Evolutionary conservation across 37 sponge, comb jelly and placozoan genomes (phyloP), one percentile per base, ranked within the genome.

Genomic region (Aphrocallistes beatrix): DNA sequence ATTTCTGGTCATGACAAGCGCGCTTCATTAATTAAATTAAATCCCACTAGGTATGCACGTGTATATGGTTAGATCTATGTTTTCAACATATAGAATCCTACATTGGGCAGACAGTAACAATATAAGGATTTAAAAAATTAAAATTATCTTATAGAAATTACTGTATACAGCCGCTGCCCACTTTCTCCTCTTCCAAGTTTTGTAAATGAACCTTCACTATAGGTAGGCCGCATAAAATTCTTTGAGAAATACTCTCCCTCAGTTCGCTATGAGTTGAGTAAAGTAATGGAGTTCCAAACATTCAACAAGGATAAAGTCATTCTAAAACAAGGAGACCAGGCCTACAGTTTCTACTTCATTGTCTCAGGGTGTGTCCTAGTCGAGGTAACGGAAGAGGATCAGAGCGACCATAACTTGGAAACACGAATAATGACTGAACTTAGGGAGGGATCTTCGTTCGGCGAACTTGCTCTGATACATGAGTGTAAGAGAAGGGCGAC

Each of bases 281-380:
- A 51, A 37, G 84, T 91, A 28, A 51, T 94, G 13, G 81, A 85
- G 50, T 92, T 88, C 45, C 89, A 94, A 42, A 38, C 87, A 1
- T 88, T 86, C 82, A 88, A 94, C 51, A 86, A 85, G 32, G 93
- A 90, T 0, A 50, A 88, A 37, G 90, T 94, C 21, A 87, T 92
- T 0, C 51, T 91, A 23, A 82, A 90, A n/a, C 95, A 92, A 38
- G 95, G 93, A 30, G 91, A 92, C 81, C 38, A 37, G 1, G 95
- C 91, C 23, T 87, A 81, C 81, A 87, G 84, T 45, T 92, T 92
- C 50, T 94, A 94, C 37, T 94, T 92, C 49, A 89, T 94, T 37
- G 51, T 94, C 51, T 85, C 89, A 1, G 95, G 95, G 1, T 86
- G 40, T 36, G 95, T 92, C 0, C 36, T 75, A 0, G 90, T 92